These are phyloP conservation scores for Adelges cooleyi DNA, from an alignment of 1,140 invertebrate genomes.

Conservation along the genomic window DNA sequence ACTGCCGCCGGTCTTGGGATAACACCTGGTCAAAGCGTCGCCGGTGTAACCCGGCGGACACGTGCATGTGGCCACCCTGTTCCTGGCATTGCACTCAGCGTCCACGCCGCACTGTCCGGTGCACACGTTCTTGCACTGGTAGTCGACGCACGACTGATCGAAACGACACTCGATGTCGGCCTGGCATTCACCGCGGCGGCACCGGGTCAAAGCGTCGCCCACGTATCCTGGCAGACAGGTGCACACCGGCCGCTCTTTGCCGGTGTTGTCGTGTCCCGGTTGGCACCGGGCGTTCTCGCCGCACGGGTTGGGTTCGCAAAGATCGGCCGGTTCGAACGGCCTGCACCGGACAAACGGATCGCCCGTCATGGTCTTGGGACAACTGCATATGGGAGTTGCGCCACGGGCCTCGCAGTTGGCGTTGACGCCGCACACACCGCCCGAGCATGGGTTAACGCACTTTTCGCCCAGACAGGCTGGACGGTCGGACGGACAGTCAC, in stretches of 20 bases:
- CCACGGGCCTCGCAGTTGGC: constrained; percentile 67
- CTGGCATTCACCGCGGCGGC: constrained; percentile 61
- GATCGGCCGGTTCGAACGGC: constrained; percentile 67
- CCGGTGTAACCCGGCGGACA: constrained; percentile 70
- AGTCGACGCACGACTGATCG: constrained; percentile 40
- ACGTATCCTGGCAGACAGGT: constrained; percentile 66
- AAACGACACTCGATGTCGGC: constrained; percentile 58
- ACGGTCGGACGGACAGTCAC: constrained; percentile 60
- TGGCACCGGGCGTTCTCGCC: constrained; percentile 68
- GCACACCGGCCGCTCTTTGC: constrained; percentile 68
- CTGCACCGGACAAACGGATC: constrained; percentile 71
- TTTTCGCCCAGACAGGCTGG: constrained; percentile 69
- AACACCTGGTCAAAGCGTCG: constrained; percentile 56
- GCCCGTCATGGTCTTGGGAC: constrained; percentile 73
- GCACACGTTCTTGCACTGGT: constrained; percentile 59
- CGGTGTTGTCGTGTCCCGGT: constrained; percentile 65
- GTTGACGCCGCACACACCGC: constrained; percentile 64
- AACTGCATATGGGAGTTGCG: constrained; percentile 68
- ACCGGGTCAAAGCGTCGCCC: constrained; percentile 62
- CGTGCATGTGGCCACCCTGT: constrained; percentile 73
- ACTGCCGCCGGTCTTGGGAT: constrained; percentile 29
- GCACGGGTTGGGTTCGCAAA: constrained; percentile 74
- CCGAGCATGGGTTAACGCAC: constrained; percentile 62
- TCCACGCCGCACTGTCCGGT: constrained; percentile 61
- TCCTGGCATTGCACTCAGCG: constrained; percentile 49